Evolutionary conservation across 2,113 vertebrate species (phyloP), one percentile per base, ranked within the genome.

Genomic region (Elephantulus edwardii): DNA sequence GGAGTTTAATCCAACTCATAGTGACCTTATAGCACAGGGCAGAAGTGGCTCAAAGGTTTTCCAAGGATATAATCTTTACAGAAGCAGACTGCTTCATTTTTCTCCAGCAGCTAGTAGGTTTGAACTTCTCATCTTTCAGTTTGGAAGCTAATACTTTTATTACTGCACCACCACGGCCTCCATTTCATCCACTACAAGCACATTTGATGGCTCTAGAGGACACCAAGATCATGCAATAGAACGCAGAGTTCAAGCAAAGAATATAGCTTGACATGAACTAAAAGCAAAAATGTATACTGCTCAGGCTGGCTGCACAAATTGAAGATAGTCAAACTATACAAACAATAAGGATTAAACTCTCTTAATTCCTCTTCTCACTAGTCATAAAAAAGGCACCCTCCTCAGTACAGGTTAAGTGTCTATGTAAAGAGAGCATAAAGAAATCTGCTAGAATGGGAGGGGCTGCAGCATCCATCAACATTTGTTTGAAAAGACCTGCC

Each of bases 401-500:
- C 82, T 81, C 78, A n/a, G n/a, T n/a, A 95, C 38, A 89, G 92
- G 93, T 95, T 95, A 95, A 93, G 93, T 96, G 83, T 90, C 87
- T 62, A 81, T 50, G 48, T 68, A 90, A 87, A 93, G 70, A 88
- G 44, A 58, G 54, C 58, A 82, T 78, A 94, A 95, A 95, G 92
- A 82, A 89, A 83, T 91, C 89, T 77, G 82, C 54, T 77, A 40
- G 86, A 60, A 66, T 91, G 91, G 95, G 95, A 94, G 72, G 94
- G 85, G 54, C 75, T 70, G 66, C 44, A 91, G 46, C 76, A 95
- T 96, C 60, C 66, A 94, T 95, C 95, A 96, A 77, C 71, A 86
- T 96, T 88, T 95, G 90, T 96, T 94, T 96, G 93, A 96, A 96
- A 95, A 96, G 94, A 91, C 62, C 92, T 95, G 95, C 88, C 96